Base-by-base conservation (phyloP, 2,888 invertebrate species). In the Cecidostiba fungosa region DNA sequence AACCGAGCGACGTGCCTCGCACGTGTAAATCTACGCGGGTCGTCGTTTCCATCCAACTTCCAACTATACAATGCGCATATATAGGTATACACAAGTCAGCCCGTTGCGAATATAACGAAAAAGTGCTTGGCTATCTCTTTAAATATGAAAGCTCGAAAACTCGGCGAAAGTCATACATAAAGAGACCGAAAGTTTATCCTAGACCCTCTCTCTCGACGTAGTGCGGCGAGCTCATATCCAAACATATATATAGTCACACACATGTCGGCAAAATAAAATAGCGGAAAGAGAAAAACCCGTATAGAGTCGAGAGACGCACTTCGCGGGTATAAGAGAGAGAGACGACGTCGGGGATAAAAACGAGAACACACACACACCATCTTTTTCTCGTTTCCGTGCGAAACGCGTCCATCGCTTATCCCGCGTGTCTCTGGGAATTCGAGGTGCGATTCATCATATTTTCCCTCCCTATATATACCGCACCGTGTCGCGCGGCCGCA, bases 111-210 rank as follows among this genome's bases (percentile, higher is more conserved):
- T 39, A 36, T 14, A 59, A 39, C 8, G 39, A 84, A 39, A 78
- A 84, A 84, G 77, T 36, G 73, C 50, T 36, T 23, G 39, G 32
- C 29, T 26, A 47, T 26, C 50, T 80, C 62, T 80, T 84, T 62
- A 82, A 86, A 83, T 80, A 86, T 72, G 77, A 76, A 86, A 70
- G 47, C 23, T 66, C 32, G 77, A 14, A 73, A 73, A 43, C 73
- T 62, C 69, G 73, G 36, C 36, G 74, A 69, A 82, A 10, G 39
- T 72, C 36, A 0, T n/a, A n/a, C 36, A 26, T 62, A 66, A 77
- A 59, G 29, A 72, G 19, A n/a, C n/a, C 36, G n/a, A 73, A 72
- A 78, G 72, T 32, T 77, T 78, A 83, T 83, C 59, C 39, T 23
- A 16, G 23, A 77, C 10, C n/a, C 62, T 70, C 43, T 3, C 32